phyloP scores from a whole-genome alignment of 1,140 invertebrate species.

The Drosophila funebris region DNA sequence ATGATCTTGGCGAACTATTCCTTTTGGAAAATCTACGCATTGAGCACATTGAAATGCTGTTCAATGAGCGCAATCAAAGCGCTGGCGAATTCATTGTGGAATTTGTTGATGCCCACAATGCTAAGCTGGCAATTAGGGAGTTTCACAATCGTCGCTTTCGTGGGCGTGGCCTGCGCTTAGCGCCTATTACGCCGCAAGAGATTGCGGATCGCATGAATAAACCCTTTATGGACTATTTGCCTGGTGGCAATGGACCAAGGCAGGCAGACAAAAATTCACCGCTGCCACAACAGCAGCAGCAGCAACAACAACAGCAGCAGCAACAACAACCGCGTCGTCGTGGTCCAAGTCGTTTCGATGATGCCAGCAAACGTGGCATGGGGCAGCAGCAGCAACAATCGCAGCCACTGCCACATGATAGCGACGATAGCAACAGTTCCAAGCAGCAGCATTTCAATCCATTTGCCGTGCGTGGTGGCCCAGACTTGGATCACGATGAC shows the following conservation, averaged over 20 bases:
- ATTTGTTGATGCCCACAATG: slow-evolving; percentile 89
- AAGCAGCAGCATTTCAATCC: slow-evolving; percentile 65
- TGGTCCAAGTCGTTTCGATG: slow-evolving; percentile 65
- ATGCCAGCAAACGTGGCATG: slow-evolving; percentile 20
- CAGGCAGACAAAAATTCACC: background rate
- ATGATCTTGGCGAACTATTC: slow-evolving; percentile 92
- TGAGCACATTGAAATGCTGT: slow-evolving; percentile 90
- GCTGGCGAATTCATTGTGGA: slow-evolving; percentile 94
- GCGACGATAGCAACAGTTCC: slow-evolving; percentile 26
- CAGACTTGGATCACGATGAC: slow-evolving; percentile 22
- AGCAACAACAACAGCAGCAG: slow-evolving; percentile 7
- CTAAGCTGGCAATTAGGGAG: slow-evolving; percentile 86
- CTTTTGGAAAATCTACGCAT: slow-evolving; percentile 90
- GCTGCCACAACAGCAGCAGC: slow-evolving; percentile 14
- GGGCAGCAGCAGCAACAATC: background rate
- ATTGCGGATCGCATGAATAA: slow-evolving; percentile 84
- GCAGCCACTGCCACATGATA: slow-evolving; percentile 3
- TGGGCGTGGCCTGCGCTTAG: slow-evolving; percentile 88
- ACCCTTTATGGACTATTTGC: slow-evolving; percentile 76
- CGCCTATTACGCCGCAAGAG: slow-evolving; percentile 87
- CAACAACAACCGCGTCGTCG: slow-evolving; percentile 49
- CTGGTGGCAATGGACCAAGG: slow-evolving; percentile 58
- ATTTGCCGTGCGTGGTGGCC: slow-evolving; percentile 31
- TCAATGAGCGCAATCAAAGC: slow-evolving; percentile 88
- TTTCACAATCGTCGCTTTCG: slow-evolving; percentile 89